These are phyloP conservation scores for Coregonus clupeaformis DNA, from an alignment of 2,113 vertebrate genomes.

Conservation along the genomic window DNA sequence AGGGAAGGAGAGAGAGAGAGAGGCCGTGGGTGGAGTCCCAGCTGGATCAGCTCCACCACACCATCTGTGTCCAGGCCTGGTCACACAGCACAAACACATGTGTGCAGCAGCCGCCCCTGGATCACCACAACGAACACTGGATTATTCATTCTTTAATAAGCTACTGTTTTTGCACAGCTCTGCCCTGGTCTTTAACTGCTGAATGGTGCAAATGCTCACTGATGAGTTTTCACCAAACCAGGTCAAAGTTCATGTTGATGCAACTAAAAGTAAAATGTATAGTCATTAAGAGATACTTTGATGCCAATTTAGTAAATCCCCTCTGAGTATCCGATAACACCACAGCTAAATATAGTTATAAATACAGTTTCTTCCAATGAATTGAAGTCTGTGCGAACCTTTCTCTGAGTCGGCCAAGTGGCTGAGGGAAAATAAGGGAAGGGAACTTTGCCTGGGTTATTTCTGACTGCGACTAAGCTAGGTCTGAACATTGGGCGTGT, in stretches of 20 bases:
- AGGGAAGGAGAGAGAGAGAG: background rate
- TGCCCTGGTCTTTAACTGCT: constrained; percentile 12
- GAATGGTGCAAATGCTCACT: constrained; percentile 21
- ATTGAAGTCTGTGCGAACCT: constrained; percentile 18
- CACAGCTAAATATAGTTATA: constrained; percentile 29
- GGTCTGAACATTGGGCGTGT: constrained; percentile 3
- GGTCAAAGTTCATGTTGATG: constrained; percentile 55
- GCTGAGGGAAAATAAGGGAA: constrained; percentile 2
- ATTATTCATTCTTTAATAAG: constrained; percentile 50
- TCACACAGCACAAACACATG: constrained; percentile 25
- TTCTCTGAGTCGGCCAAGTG: background rate
- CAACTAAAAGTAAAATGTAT: constrained; percentile 44
- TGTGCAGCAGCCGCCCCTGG: constrained; percentile 30
- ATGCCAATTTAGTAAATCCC: constrained; percentile 44
- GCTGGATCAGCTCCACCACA: constrained; percentile 33
- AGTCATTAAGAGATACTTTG: constrained; percentile 25
- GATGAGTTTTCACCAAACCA: constrained; percentile 26
- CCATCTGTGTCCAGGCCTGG: constrained; percentile 39
- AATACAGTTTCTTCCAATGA: constrained; percentile 23
- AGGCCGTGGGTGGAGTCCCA: constrained; percentile 19
- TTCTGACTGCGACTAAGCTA: constrained; percentile 2
- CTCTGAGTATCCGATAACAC: constrained; percentile 48
- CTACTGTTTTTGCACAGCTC: constrained; percentile 43
- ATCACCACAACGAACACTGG: constrained; percentile 38
- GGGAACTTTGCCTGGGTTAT: constrained; percentile 13